These are phyloP conservation scores for Coregonus sp. DNA, from an alignment of 2,797 vertebrate genomes.

Conservation along the genomic window DNA sequence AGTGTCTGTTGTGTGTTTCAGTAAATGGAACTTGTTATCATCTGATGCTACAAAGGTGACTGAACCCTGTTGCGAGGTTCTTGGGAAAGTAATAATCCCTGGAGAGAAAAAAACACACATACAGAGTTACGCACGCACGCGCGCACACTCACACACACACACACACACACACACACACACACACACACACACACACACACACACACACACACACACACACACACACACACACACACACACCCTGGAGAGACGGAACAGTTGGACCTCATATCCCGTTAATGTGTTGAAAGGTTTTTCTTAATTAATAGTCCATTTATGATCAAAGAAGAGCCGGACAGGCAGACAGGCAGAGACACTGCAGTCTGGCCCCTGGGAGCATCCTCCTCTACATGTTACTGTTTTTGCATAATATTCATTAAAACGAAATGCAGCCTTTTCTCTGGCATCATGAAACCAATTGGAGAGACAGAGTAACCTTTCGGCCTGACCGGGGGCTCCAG, in stretches of 20 bases:
- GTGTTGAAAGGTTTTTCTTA: constrained; percentile 53
- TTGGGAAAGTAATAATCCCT: too few species aligned
- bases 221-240: constrained; percentile 1
- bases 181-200: too few species aligned
- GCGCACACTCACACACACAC: too few species aligned
- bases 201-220: too few species aligned
- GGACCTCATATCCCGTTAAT: constrained; percentile 54
- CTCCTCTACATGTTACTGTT: constrained; percentile 20
- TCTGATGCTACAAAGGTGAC: too few species aligned
- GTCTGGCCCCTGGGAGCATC: constrained; percentile 6
- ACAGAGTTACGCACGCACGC: too few species aligned
- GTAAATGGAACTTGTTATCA: too few species aligned
- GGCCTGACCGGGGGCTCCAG: constrained; percentile 15
- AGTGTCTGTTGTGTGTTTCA: too few species aligned
- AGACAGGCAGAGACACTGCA: background rate
- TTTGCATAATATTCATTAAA: constrained; percentile 33
- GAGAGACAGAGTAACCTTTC: constrained; percentile 1
- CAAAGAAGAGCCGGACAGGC: constrained; percentile 45
- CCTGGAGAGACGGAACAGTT: constrained; percentile 38
- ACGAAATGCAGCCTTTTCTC: constrained; percentile 4
- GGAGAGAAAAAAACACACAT: too few species aligned
- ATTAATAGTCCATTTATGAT: constrained; percentile 61
- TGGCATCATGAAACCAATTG: constrained; percentile 28
- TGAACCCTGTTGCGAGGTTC: too few species aligned
- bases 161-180: too few species aligned